A percentile compares a stretch with the other conserved stretches of the same genome.
Conservation (phyloP, 2,113 vertebrate genomes). For the Ranitomeya imitator region DNA sequence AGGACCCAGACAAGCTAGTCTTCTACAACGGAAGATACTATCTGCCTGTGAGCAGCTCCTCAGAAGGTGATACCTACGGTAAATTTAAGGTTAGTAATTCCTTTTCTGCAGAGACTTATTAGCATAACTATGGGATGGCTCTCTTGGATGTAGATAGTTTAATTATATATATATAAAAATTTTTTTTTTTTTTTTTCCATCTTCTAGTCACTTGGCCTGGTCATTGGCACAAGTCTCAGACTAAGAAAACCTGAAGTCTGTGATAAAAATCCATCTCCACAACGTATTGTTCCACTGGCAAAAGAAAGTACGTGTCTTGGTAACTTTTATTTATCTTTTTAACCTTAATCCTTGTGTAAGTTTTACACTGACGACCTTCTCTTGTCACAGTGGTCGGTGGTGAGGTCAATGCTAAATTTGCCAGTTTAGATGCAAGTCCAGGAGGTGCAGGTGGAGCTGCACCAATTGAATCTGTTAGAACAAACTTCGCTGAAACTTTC, state of each 20-base stretch:
- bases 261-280: background rate
- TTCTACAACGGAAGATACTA: slow-evolving; percentile 73
- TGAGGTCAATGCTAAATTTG: too few species aligned
- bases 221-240: background rate
- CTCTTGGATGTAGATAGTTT: background rate
- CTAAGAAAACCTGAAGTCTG: slow-evolving; percentile 1
- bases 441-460: background rate
- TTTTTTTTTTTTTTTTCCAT: background rate
- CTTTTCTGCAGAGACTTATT: too few species aligned
- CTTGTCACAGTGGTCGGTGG: background rate
- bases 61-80: slow-evolving; percentile 66
- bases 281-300: slow-evolving; percentile 34
- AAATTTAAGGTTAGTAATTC: slow-evolving; percentile 66
- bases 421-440: background rate
- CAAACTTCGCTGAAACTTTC: slow-evolving; percentile 83
- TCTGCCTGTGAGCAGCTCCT: slow-evolving; percentile 63
- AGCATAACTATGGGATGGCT: too few species aligned
- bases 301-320: slow-evolving; percentile 26
- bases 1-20: slow-evolving; percentile 63
- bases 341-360: background rate
- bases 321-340: background rate
- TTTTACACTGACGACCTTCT: background rate
- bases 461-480: slow-evolving; percentile 65
- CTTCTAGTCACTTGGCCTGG: slow-evolving; percentile 1
- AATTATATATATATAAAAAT: too few species aligned